Base-by-base conservation (phyloP, 2,888 invertebrate species). In the Drosophila emarginata region DNA sequence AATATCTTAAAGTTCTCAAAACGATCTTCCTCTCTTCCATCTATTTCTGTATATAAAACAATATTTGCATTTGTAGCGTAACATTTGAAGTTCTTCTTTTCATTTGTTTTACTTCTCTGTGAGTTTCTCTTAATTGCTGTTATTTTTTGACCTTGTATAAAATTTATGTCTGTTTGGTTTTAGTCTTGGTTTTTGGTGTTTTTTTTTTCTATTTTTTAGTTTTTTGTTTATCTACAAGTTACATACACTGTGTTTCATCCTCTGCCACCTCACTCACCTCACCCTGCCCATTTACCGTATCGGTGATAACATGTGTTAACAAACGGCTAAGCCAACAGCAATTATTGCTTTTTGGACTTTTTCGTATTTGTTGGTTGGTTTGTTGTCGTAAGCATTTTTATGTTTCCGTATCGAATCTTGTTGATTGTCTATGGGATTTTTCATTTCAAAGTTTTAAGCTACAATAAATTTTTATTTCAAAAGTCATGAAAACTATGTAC, bases 181-280 rank as follows among this genome's bases (percentile, higher is more conserved):
- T 52, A 52, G 61, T 56, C 51, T 64, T 70, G 59, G 60, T 53
- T 69, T 70, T 76, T 40, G n/a, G n/a, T n/a, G n/a, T n/a, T n/a
- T n/a, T n/a, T n/a, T n/a, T n/a, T n/a, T n/a, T n/a, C n/a, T n/a
- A n/a, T 40, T 40, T 40, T 40, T 45, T 21, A 45, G 21, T 45
- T 45, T 40, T 32, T 67, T 74, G 74, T 83, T 81, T 87, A 80
- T 87, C 84, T 84, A 50, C 54, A 67, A 74, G 81, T 72, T 76
- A 80, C 76, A 80, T 67, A 67, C 67, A 64, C 74, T 45, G 9
- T 45, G 4, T 45, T 45, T 18, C 18, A 56, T 52, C n/a, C 9
- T 58, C 15, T 37, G 12, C 11, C 23, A 26, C 12, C 45, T 11
- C 2, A 18, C 6, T 26, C 18, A 26, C 4, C 45, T 4, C 2